Evolutionary conservation across 2,113 vertebrate genomes (phyloP).

Genomic region (Serilophus lunatus): DNA sequence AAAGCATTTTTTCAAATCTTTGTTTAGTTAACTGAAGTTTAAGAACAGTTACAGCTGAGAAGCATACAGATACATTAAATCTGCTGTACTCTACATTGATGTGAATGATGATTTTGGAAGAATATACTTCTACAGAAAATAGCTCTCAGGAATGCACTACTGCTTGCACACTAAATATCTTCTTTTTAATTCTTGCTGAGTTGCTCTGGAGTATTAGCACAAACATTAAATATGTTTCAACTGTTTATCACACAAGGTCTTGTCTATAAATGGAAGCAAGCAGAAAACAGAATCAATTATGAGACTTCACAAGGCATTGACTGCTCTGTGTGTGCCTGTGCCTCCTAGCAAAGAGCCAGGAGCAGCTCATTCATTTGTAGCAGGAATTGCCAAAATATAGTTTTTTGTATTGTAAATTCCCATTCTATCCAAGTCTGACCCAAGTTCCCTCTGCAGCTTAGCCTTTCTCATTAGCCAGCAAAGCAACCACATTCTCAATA

Average conservation of each 20-base stretch:
- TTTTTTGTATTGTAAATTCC: background rate
- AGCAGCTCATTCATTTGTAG: background rate
- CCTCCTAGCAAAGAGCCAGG: background rate
- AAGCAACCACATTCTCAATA: background rate
- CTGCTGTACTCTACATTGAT: background rate
- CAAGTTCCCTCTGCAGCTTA: background rate
- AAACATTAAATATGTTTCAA: background rate
- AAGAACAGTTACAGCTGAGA: background rate
- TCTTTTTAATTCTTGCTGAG: background rate
- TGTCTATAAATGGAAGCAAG: background rate
- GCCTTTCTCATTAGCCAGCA: background rate
- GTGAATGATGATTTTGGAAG: background rate
- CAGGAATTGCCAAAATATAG: background rate
- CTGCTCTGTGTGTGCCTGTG: background rate
- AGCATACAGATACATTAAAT: background rate
- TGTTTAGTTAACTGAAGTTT: background rate
- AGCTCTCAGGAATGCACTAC: background rate
- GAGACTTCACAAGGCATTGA: background rate
- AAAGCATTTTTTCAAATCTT: background rate
- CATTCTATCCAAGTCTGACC: background rate
- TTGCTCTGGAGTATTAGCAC: background rate
- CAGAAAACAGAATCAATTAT: background rate
- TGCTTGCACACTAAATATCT: background rate
- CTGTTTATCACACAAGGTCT: background rate
- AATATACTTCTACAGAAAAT: background rate